Evolutionary conservation across 2,888 invertebrate species (phyloP).

Genomic region (Drepanosiphum platanoidis): DNA sequence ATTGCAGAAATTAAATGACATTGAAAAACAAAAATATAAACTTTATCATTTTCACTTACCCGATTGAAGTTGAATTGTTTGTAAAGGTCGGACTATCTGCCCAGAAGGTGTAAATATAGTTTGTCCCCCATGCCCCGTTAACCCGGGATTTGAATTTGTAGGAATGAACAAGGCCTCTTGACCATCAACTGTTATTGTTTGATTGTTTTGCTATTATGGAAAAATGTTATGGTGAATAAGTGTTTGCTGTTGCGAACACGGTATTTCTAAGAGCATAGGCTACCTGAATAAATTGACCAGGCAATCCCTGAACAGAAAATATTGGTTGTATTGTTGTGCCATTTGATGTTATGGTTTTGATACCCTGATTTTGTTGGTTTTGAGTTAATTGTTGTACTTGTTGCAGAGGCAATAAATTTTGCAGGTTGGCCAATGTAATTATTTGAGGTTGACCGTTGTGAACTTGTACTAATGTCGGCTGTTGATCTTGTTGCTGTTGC

Average conservation of each 20-base stretch:
- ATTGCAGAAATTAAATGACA: constrained; percentile 72
- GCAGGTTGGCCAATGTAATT: constrained; percentile 69
- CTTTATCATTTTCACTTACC: constrained; percentile 75
- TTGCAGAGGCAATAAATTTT: constrained; percentile 68
- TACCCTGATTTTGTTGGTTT: constrained; percentile 58
- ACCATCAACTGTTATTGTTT: constrained; percentile 90
- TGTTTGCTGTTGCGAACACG: constrained; percentile 67
- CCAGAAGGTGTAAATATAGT: constrained; percentile 71
- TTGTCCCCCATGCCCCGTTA: constrained; percentile 63
- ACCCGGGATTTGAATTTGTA: constrained; percentile 75
- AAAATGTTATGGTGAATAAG: background rate
- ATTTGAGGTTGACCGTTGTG: constrained; percentile 66
- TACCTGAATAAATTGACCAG: constrained; percentile 70
- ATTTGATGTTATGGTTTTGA: constrained; percentile 64
- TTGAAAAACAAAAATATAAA: background rate
- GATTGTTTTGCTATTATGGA: constrained; percentile 76
- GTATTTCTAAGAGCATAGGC: constrained; percentile 4
- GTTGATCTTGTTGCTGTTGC: constrained; percentile 68
- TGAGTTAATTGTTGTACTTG: constrained; percentile 63
- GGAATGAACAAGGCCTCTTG: constrained; percentile 93
- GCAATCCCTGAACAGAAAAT: constrained; percentile 69
- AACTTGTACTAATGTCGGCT: constrained; percentile 63
- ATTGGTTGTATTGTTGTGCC: constrained; percentile 56
- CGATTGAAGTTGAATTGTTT: constrained; percentile 69
- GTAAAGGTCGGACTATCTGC: constrained; percentile 75